Evolutionary conservation across 2,797 vertebrate genomes (phyloP).

Genomic region (Acrocephalus scirpaceus): DNA sequence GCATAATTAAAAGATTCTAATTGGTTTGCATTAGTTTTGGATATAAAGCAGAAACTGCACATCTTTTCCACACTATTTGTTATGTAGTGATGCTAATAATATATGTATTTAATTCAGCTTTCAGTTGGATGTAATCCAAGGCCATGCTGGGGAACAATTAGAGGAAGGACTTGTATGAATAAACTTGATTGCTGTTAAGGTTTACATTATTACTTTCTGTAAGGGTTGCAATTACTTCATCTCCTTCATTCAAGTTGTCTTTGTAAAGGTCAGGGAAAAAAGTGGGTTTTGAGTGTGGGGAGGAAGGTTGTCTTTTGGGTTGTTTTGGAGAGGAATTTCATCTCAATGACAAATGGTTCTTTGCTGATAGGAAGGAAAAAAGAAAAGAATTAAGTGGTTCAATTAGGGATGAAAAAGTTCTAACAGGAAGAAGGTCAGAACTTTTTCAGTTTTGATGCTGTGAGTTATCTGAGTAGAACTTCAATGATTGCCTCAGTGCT

Average conservation of each 20-base stretch:
- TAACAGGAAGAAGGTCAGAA: background rate
- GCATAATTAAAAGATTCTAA: conserved; percentile 63
- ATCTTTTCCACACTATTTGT: conserved; percentile 51
- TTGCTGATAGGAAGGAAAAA: background rate
- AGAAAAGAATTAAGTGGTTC: background rate
- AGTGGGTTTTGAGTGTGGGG: fast-evolving
- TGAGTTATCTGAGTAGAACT: background rate
- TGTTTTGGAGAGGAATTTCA: conserved; percentile 2
- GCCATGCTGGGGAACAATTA: conserved; percentile 29
- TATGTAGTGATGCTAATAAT: conserved; percentile 41
- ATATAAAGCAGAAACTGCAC: conserved; percentile 34
- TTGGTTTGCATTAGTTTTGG: conserved; percentile 44
- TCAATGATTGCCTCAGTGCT: background rate
- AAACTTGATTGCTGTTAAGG: conserved; percentile 36
- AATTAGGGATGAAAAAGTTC: conserved; percentile 11
- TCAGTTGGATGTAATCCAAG: conserved; percentile 13
- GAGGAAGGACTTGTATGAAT: conserved; percentile 47
- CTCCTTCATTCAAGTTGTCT: conserved; percentile 51
- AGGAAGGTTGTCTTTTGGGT: background rate
- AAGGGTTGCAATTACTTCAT: conserved; percentile 52
- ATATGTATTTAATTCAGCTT: conserved; percentile 60
- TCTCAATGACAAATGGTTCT: conserved; percentile 29
- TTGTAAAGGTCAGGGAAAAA: conserved; percentile 36
- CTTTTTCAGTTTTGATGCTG: background rate
- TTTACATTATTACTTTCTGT: conserved; percentile 38